Conservation (phyloP, 2,113 vertebrate genomes). For the Rhabdomys dilectus region DNA sequence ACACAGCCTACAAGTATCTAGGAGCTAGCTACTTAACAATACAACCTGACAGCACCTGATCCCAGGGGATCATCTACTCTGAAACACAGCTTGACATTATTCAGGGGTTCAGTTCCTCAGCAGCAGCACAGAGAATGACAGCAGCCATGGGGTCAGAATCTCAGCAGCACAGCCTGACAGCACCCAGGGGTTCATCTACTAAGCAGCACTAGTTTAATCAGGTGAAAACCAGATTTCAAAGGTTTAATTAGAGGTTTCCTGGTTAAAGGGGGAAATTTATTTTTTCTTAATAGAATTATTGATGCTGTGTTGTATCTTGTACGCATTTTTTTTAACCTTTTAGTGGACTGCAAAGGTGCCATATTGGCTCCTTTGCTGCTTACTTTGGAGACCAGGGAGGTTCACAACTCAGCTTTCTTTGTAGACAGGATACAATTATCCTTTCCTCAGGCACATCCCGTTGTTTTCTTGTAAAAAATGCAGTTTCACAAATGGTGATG, state of each 20-base stretch:
- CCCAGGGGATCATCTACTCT: too few relatives aligned
- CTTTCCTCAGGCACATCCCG: not conserved
- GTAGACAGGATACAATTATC: not conserved
- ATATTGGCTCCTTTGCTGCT: not conserved
- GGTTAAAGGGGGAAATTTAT: not conserved
- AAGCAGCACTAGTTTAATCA: not conserved
- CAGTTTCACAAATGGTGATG: not conserved
- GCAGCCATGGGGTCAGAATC: too few relatives aligned
- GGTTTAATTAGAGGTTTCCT: too few relatives aligned
- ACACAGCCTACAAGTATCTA: too few relatives aligned
- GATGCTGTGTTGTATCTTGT: not conserved
- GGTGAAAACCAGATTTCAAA: not conserved
- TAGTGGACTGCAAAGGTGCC: not conserved
- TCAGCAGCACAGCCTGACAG: not conserved
- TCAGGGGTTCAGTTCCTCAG: too few relatives aligned
- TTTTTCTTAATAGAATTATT: not conserved
- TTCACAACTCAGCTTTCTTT: not conserved
- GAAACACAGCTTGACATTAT: too few relatives aligned
- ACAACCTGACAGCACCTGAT: too few relatives aligned
- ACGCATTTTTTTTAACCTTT: not conserved
- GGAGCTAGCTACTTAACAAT: too few relatives aligned
- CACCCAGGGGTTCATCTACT: not conserved
- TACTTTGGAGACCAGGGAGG: not conserved
- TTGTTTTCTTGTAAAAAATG: not conserved
- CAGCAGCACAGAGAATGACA: too few relatives aligned